These are phyloP conservation scores for Cirrhinus mrigala DNA, from an alignment of 2,797 vertebrate genomes.

Conservation along the genomic window DNA sequence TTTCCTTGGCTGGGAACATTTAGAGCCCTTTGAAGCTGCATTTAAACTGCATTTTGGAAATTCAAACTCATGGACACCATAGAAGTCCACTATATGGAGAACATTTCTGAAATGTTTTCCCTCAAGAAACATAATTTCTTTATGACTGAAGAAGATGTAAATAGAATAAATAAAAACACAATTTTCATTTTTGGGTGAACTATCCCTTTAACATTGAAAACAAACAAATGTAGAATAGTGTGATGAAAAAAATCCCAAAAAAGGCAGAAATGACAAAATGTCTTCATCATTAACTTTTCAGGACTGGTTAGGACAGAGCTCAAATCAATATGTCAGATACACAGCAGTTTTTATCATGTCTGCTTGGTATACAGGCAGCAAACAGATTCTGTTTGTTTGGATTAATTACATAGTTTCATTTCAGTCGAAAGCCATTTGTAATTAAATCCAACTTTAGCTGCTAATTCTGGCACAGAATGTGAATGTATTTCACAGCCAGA, in stretches of 20 bases:
- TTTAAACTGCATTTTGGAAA: too few relatives aligned
- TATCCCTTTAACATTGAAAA: not conserved
- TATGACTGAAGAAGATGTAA: too few relatives aligned
- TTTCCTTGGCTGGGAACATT: too few relatives aligned
- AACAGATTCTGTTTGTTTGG: not conserved
- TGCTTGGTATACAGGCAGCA: not conserved
- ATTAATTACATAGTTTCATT: not conserved
- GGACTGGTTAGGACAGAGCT: not conserved
- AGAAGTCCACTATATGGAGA: too few relatives aligned
- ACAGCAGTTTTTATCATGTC: not conserved
- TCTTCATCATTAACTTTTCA: not conserved
- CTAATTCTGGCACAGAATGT: slow-evolving; percentile 5
- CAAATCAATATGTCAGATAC: not conserved
- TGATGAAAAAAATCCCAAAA: not conserved
- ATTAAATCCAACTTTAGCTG: slow-evolving; percentile 11
- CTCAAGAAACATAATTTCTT: too few relatives aligned
- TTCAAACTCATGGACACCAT: too few relatives aligned
- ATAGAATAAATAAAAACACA: too few relatives aligned
- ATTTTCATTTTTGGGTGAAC: not conserved
- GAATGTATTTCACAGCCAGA: not conserved
- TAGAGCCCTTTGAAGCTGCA: too few relatives aligned
- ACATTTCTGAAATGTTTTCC: too few relatives aligned
- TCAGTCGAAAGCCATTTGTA: not conserved
- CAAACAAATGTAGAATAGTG: not conserved
- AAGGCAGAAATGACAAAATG: not conserved